Conservation (phyloP, 2,888 invertebrate species). For the Ceratothoa steindachneri region DNA sequence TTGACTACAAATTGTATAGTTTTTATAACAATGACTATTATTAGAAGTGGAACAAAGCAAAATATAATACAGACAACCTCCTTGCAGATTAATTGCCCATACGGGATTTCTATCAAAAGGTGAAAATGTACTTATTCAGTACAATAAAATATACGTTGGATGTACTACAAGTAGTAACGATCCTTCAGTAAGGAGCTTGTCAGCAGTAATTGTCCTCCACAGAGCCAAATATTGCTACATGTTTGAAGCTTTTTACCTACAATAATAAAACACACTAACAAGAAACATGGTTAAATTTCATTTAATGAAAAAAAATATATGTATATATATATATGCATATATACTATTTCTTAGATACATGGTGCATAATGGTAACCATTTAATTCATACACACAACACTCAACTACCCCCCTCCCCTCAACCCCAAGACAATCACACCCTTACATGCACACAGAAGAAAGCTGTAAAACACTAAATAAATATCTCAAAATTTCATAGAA, state of each 20-base stretch:
- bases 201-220: not conserved
- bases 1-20: constrained; percentile 46
- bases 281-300: not conserved
- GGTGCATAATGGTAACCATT: not conserved
- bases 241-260: not conserved
- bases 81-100: not conserved
- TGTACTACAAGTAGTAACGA: not conserved
- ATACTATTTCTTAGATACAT: not conserved
- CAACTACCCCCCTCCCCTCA: too few relatives aligned
- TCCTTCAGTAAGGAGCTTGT: not conserved
- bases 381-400: not conserved
- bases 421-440: not conserved
- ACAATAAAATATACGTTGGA: not conserved
- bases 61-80: not conserved
- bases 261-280: not conserved
- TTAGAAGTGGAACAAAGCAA: not conserved
- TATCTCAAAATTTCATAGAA: too few relatives aligned
- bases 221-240: not conserved
- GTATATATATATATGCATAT: not conserved
- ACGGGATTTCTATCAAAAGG: not conserved
- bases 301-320: not conserved
- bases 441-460: not conserved
- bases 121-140: not conserved
- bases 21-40: constrained; percentile 46
- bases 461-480: too few relatives aligned